These are phyloP conservation scores for Acanthococcus lagerstroemiae DNA, from an alignment of 2,888 invertebrate species.

Conservation along the genomic window DNA sequence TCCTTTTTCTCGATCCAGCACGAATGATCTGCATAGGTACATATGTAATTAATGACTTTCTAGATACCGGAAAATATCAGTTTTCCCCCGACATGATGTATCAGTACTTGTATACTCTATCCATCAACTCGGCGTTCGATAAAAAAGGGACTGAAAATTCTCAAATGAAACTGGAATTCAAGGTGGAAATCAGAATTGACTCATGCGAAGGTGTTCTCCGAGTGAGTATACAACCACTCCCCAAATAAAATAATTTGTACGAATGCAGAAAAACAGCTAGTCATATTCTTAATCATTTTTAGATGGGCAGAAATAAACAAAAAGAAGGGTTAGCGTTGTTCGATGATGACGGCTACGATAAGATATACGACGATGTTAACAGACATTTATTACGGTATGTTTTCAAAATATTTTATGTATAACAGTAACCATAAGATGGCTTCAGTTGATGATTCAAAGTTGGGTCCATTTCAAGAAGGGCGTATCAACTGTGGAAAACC, in stretches of 20 bases:
- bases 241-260: neutral
- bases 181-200: slow-evolving; percentile 27
- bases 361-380: slow-evolving; percentile 26
- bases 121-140: slow-evolving; percentile 41
- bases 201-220: slow-evolving; percentile 35
- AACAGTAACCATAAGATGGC: no score
- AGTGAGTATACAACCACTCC: slow-evolving; percentile 28
- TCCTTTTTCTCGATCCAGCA: neutral
- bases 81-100: slow-evolving; percentile 21
- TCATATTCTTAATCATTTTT: slow-evolving; percentile 5
- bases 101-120: slow-evolving; percentile 34
- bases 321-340: slow-evolving; percentile 18
- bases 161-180: slow-evolving; percentile 25
- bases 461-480: no score
- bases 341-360: slow-evolving; percentile 5
- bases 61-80: slow-evolving; percentile 31
- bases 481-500: no score
- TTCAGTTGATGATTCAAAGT: no score
- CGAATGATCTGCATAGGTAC: neutral
- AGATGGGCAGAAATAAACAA: slow-evolving; percentile 6
- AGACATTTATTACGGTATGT: slow-evolving; percentile 28
- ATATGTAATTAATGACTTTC: neutral
- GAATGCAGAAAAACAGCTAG: neutral
- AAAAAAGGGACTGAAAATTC: slow-evolving; percentile 43
- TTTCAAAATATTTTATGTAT: neutral